Percentiles rank a stretch among this genome's conserved stretches.
Conservation (phyloP, 2,797 vertebrate genomes). For the Notolabrus celidotus region DNA sequence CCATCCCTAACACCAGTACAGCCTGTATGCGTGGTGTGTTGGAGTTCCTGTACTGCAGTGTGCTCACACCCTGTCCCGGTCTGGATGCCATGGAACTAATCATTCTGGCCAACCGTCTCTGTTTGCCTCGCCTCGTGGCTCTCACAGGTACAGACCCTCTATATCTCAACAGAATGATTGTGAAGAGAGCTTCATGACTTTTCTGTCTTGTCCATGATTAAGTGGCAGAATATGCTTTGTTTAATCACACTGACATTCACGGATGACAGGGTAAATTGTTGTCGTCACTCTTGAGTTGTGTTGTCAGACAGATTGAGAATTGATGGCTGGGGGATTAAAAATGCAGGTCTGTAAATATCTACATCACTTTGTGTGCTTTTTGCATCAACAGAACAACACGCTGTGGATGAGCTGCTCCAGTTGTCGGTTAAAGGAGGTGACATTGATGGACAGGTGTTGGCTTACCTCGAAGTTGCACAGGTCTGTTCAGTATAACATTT, state of each 20-base stretch:
- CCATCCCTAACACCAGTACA: constrained; percentile 88
- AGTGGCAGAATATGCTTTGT: background rate
- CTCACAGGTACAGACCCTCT: constrained; percentile 85
- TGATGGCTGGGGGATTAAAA: background rate
- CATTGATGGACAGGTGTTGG: constrained; percentile 91
- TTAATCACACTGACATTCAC: too few species aligned
- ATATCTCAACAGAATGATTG: background rate
- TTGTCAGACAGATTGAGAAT: background rate
- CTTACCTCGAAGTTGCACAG: constrained; percentile 93
- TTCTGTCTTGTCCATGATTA: background rate
- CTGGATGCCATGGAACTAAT: constrained; percentile 91
- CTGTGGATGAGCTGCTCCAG: constrained; percentile 89
- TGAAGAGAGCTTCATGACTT: background rate
- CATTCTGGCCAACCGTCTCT: constrained; percentile 90
- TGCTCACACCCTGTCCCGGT: constrained; percentile 85
- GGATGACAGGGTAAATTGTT: background rate
- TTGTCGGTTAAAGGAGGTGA: constrained; percentile 87
- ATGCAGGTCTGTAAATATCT: constrained; percentile 8
- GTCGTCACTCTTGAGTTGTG: background rate
- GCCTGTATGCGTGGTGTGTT: constrained; percentile 89
- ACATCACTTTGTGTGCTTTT: constrained; percentile 22
- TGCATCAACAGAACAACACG: constrained; percentile 87
- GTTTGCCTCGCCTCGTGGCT: constrained; percentile 90
- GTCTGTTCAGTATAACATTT: constrained; percentile 64
- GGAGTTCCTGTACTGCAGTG: constrained; percentile 91